Base-by-base conservation (phyloP, 2,797 vertebrate species). In the Nothura maculosa region DNA sequence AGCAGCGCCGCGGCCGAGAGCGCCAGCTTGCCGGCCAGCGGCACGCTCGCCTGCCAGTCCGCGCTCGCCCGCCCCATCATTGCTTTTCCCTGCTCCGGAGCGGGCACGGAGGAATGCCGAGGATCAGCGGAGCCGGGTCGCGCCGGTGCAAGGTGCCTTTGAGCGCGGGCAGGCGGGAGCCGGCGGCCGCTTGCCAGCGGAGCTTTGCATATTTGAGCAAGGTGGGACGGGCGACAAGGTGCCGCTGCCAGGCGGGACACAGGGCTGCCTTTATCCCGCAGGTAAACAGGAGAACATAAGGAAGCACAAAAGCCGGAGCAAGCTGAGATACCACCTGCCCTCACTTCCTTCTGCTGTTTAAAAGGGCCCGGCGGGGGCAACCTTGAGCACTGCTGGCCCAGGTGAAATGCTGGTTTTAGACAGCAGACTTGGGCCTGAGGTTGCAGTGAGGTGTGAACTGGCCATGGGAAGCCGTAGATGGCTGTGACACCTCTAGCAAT, bases 11-110 rank as follows among this genome's bases (percentile, higher is more conserved):
- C 97, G 3, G 98, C 98, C 0, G 99, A 99, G 74, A 99, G 82
- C 45, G 98, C 97, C 90, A 99, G 96, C 96, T 98, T 99, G 92
- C 98, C 95, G 4, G 98, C 95, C 85, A 99, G 98, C 97, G 98
- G 98, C 99, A 99, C 99, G 97, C 99, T 98, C 82, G 97, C 97
- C 72, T 98, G 98, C 90, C 98, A 97, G 95, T 94, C 97, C 75
- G 95, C 74, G 86, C 93, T 77, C 74, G 62, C 93, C 11, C 43
- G 20, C 83, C 89, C 19, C 19, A 8, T 21, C 45, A 47, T 47
- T 47, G 20, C 47, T 48, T 12, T 22, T 20, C 47, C 47, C 21
- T 48, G 21, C 47, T 48, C 45, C 22, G 19, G 47, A 47, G 45
- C 45, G 19, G 19, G 18, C 67, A 40, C 72, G 45, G 64, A 47